Evolutionary conservation across 1,140 invertebrate species (phyloP), one percentile per base, ranked within the genome.

Genomic region (Drosophila gunungcola): DNA sequence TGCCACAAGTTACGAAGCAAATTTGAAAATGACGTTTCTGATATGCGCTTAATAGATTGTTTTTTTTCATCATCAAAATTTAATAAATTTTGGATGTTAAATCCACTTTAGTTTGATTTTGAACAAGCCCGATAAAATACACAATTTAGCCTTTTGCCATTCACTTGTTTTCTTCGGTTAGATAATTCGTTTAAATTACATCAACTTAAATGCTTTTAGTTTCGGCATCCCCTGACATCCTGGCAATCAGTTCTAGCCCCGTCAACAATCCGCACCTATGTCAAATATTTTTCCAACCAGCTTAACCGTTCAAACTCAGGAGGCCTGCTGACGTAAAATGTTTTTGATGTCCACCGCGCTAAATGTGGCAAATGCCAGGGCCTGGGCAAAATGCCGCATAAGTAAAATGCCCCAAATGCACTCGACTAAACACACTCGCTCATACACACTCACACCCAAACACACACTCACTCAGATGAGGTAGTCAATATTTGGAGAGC

Each of bases 351-450:
- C 63, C 65, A 51, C 58, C 73, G 39, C 65, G 58, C 29, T 65
- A 61, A 63, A 55, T 88, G 83, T 78, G 82, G 82, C 68, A 74
- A 78, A 82, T 73, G 54, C 16, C 16, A 1, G 16, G 16, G 16
- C 73, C 73, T 69, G 69, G 65, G 65, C 73, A 78, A 78, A 74
- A 67, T 86, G 79, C 62, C 72, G 72, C 80, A 80, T 72, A 74
- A 76, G 83, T 86, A 83, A 82, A 86, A 88, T 72, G 79, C 79
- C 79, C 73, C 85, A 86, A 86, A 88, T 89, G 83, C 83, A 88
- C 83, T 88, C 74, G 70, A 57, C 76, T 76, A 88, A 88, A 64
- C 65, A 88, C 79, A 86, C 75, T 78, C 34, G 41, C 43, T 16
- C 13, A 11, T n/a, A 25, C 25, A 65, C 25, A 67, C 52, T 42